These are phyloP conservation scores for Drosophila miranda DNA, from an alignment of 1,140 invertebrate species.

Conservation along the genomic window DNA sequence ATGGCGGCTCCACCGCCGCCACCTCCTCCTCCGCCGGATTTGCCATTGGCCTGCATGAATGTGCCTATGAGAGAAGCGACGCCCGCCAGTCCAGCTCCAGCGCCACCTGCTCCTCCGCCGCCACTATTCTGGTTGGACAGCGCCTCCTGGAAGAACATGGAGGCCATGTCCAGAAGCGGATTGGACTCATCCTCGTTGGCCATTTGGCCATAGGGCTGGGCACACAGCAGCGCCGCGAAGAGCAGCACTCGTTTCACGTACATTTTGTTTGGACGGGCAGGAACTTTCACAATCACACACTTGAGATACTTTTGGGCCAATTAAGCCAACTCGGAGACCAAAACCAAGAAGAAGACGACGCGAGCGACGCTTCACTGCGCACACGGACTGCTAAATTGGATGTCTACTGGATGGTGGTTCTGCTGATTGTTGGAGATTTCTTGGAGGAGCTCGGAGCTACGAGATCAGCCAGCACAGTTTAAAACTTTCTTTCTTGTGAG, in stretches of 20 bases:
- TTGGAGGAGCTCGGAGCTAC: conserved; percentile 1
- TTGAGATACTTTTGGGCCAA: conserved; percentile 75
- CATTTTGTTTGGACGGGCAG: conserved; percentile 58
- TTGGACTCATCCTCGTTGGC: conserved; percentile 83
- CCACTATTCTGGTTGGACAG: conserved; percentile 83
- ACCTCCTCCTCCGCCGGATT: conserved; percentile 53
- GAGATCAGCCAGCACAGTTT: conserved; percentile 60
- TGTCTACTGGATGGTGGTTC: neutral
- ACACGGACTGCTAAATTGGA: conserved; percentile 34
- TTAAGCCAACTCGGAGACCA: conserved; percentile 66
- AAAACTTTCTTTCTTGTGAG: conserved; percentile 81
- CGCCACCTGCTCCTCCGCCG: conserved; percentile 82
- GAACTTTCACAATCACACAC: conserved; percentile 82
- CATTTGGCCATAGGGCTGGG: conserved; percentile 62
- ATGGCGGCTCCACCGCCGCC: conserved; percentile 72
- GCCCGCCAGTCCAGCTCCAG: conserved; percentile 77
- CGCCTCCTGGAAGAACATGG: conserved; percentile 84
- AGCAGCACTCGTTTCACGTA: conserved; percentile 70
- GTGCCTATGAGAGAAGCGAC: conserved; percentile 83
- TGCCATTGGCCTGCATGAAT: conserved; percentile 85
- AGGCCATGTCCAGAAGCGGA: conserved; percentile 84
- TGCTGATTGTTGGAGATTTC: conserved; percentile 20
- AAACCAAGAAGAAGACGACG: conserved; percentile 38
- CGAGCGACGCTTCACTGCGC: conserved; percentile 69
- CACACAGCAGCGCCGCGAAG: conserved; percentile 69